Conservation (phyloP, 2,888 invertebrate species). For the Ormia ochracea region DNA sequence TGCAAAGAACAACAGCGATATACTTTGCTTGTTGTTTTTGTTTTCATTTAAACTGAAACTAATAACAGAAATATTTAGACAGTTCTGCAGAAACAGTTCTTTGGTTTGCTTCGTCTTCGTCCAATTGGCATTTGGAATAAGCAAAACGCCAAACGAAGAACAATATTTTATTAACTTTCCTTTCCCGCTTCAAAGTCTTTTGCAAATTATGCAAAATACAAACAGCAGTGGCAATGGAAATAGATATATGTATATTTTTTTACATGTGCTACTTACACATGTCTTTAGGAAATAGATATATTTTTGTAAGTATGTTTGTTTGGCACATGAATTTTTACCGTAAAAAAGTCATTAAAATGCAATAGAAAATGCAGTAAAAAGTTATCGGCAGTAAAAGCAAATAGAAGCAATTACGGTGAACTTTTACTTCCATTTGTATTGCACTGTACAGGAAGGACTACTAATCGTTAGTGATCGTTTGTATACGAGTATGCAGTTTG, state of each 20-base stretch:
- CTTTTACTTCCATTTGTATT: neutral
- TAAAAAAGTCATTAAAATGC: constrained; percentile 25
- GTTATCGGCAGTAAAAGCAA: neutral
- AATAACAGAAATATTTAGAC: constrained; percentile 27
- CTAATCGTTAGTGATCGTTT: no score
- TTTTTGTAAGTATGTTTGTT: neutral
- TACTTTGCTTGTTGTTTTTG: constrained; percentile 12
- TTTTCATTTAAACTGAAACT: neutral
- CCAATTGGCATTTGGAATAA: constrained; percentile 51
- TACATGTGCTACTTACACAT: no score
- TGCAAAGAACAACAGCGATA: neutral
- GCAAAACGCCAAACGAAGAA: constrained; percentile 10
- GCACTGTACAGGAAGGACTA: no score
- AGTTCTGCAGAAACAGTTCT: constrained; percentile 46
- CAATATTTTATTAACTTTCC: constrained; percentile 33
- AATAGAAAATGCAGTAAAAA: constrained; percentile 14
- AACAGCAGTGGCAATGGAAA: constrained; percentile 6
- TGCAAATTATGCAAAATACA: neutral
- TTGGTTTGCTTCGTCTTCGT: constrained; percentile 29
- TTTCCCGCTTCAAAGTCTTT: constrained; percentile 27
- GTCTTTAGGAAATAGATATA: no score
- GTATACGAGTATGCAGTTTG: no score
- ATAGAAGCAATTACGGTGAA: neutral
- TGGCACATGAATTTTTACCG: neutral
- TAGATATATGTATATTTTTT: neutral